Evolutionary conservation across 2,113 vertebrate genomes (phyloP), one percentile per base, ranked within the genome.

Genomic region (Cryptotis parvus): DNA sequence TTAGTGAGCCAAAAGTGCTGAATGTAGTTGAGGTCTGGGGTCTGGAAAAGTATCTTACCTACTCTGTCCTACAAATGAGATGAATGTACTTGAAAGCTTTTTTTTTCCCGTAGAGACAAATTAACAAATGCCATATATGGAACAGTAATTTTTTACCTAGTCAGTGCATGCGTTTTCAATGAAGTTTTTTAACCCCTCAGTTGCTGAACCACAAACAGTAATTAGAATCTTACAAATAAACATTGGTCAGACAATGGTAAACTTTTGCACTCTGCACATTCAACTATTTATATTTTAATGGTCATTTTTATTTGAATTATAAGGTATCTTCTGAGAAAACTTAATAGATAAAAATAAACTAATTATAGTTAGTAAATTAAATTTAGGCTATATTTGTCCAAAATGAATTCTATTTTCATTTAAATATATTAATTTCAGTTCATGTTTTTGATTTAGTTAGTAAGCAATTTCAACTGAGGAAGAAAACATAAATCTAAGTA

Each of bases 371-470:
- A 27, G 14, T 58, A 92, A 84, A 22, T 52, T 83, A 74, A 83
- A 82, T 68, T 58, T 58, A 58, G 3, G 35, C 1, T 43, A 84
- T 55, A 69, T 52, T 52, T 95, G 72, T 49, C 45, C 15, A 37
- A 79, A 66, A 72, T 58, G 15, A 14, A 68, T 58, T 58, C 4
- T 58, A 58, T 58, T 58, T 58, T 58, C 55, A 58, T 18, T 24
- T 7, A 58, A 6, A 3, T 55, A 65, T 83, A 74, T 74, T 92
- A 88, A 92, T 11, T 87, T 84, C 87, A 74, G 26, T 74, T 55
- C 80, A 18, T 73, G 39, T 18, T 1, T 78, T 84, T 84, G n/a
- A 5, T 74, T 65, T 82, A 16, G 37, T 90, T 88, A 33, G n/a
- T 82, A 85, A 88, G 26, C 4, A 61, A 33, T 58, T 73, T 39